phyloP scores from a whole-genome alignment of 2,797 vertebrate species.

The Takifugu rubripes region DNA sequence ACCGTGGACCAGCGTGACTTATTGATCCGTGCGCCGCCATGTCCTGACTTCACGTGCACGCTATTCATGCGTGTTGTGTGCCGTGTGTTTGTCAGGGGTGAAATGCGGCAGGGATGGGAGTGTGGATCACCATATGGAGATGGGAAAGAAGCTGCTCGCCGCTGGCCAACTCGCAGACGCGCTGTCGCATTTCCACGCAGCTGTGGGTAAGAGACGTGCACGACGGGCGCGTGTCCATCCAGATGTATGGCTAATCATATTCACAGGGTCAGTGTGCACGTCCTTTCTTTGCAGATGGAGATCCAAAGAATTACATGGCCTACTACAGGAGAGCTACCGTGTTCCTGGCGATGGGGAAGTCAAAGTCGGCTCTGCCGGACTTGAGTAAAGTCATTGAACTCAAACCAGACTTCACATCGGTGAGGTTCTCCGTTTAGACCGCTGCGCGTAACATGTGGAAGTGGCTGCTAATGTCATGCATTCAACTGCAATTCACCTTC shows the following conservation, averaged over 20 bases:
- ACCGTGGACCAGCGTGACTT: too few relatives aligned
- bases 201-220: constrained; percentile 82
- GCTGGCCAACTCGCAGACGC: constrained; percentile 96
- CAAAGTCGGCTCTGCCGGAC: constrained; percentile 95
- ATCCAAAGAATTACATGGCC: constrained; percentile 92
- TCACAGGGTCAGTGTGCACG: too few relatives aligned
- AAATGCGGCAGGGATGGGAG: constrained; percentile 88
- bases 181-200: constrained; percentile 94
- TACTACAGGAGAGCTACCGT: constrained; percentile 97
- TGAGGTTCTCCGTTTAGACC: constrained; percentile 66
- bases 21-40: not conserved
- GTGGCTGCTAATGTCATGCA: too few relatives aligned
- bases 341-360: constrained; percentile 96
- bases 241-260: too few relatives aligned
- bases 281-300: constrained; percentile 79
- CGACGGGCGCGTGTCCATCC: not conserved
- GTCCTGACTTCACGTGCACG: not conserved
- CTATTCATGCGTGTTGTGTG: not conserved
- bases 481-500: too few relatives aligned
- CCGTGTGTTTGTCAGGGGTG: constrained; percentile 73
- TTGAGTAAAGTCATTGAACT: constrained; percentile 94
- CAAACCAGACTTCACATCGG: constrained; percentile 97
- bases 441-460: too few relatives aligned
- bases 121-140: constrained; percentile 93
- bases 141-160: constrained; percentile 97